These are phyloP conservation scores for Drosophila neotestacea DNA, from an alignment of 2,888 invertebrate species.

Conservation along the genomic window DNA sequence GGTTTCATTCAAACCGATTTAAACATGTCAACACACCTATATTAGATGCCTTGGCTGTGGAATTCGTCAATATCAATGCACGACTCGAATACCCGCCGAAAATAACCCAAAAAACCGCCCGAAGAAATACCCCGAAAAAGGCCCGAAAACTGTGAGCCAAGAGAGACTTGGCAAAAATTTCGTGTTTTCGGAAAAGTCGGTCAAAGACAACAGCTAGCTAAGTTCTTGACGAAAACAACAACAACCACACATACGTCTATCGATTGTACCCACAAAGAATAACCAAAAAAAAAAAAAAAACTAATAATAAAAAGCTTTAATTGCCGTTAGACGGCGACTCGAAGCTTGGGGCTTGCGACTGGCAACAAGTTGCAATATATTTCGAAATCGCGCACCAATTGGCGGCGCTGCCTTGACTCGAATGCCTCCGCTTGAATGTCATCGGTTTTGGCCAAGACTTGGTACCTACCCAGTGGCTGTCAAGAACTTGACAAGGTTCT, in stretches of 20 bases:
- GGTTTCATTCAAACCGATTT: no score
- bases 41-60: background rate
- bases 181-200: constrained; percentile 54
- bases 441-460: constrained; percentile 35
- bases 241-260: constrained; percentile 25
- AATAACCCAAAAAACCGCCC: background rate
- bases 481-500: constrained; percentile 43
- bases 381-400: constrained; percentile 34
- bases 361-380: constrained; percentile 35
- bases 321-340: constrained; percentile 65
- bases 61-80: background rate
- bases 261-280: constrained; percentile 24
- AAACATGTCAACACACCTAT: no score
- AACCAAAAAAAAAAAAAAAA: background rate
- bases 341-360: background rate
- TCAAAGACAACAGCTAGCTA: constrained; percentile 74
- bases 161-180: constrained; percentile 29
- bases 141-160: constrained; percentile 16
- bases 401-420: constrained; percentile 62
- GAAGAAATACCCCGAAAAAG: constrained; percentile 23
- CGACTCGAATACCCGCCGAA: background rate
- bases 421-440: constrained; percentile 63
- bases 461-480: constrained; percentile 16
- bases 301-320: constrained; percentile 36
- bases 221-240: constrained; percentile 59